Conservation (phyloP, 1,140 invertebrate genomes). For the Aphaenogaster floridana region DNA sequence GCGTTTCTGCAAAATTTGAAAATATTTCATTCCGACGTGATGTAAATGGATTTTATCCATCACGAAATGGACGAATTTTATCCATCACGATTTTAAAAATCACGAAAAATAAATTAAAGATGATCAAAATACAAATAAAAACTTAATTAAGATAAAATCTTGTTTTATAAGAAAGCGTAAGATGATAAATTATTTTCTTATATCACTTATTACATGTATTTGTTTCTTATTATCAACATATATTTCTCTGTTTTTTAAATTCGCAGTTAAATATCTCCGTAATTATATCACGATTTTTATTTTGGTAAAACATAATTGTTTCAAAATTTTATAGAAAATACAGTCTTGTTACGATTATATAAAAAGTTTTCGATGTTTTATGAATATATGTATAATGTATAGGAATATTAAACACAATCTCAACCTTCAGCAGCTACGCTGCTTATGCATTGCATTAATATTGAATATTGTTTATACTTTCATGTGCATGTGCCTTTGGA, state of each 20-base stretch:
- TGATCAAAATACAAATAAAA: no score
- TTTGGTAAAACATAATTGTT: conserved; percentile 5
- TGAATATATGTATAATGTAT: not conserved
- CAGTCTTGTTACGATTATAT: not conserved
- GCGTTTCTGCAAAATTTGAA: no score
- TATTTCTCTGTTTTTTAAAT: not conserved
- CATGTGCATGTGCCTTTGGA: not conserved
- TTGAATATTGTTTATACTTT: conserved; percentile 27
- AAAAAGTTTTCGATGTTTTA: not conserved
- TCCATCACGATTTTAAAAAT: no score
- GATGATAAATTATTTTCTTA: not conserved
- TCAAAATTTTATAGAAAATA: not conserved
- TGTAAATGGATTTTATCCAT: no score
- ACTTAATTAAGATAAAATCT: no score
- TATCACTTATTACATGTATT: not conserved
- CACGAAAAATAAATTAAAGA: no score
- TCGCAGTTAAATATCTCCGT: not conserved
- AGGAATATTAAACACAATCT: not conserved
- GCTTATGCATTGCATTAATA: conserved; percentile 10
- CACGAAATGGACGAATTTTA: no score
- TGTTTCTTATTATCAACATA: not conserved
- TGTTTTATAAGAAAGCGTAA: no score
- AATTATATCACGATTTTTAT: not conserved
- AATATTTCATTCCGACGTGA: no score
- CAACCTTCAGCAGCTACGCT: not conserved